These are phyloP conservation scores for Plebejus argus DNA, from an alignment of 2,888 invertebrate species.

Conservation along the genomic window DNA sequence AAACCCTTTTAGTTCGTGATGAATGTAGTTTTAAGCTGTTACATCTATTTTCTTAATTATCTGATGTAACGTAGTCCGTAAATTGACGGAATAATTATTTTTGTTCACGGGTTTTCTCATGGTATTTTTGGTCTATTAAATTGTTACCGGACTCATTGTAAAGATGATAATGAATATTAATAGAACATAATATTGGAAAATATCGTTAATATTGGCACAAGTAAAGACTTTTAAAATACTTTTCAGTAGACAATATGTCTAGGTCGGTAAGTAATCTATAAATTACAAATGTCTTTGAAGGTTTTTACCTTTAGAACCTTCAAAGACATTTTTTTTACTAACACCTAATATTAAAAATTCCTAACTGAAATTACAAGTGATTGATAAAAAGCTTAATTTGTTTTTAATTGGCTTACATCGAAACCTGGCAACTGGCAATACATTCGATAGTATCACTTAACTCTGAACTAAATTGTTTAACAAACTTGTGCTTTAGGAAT, in stretches of 20 bases:
- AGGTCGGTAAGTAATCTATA: too few relatives aligned
- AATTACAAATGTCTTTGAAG: too few relatives aligned
- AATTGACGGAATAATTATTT: neutral
- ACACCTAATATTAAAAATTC: too few relatives aligned
- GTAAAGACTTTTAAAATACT: too few relatives aligned
- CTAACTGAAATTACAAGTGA: too few relatives aligned
- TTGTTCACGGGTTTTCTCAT: neutral
- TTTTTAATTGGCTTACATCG: constrained; percentile 18
- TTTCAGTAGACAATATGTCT: too few relatives aligned
- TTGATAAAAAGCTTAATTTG: constrained; percentile 13
- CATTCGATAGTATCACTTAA: neutral
- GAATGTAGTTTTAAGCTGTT: neutral
- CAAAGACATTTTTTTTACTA: too few relatives aligned
- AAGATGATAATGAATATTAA: neutral
- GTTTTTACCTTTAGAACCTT: too few relatives aligned
- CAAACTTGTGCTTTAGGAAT: constrained; percentile 7
- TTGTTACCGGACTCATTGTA: neutral
- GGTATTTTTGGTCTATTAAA: neutral
- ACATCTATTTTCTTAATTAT: neutral
- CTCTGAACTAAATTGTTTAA: neutral
- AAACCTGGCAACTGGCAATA: neutral
- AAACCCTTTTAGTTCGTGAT: neutral
- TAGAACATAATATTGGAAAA: neutral
- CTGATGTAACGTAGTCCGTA: neutral
- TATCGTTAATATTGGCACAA: neutral